Conservation (phyloP, 35 echinoderm and acorn worm genomes). For the Eucidaris tribuloides region DNA sequence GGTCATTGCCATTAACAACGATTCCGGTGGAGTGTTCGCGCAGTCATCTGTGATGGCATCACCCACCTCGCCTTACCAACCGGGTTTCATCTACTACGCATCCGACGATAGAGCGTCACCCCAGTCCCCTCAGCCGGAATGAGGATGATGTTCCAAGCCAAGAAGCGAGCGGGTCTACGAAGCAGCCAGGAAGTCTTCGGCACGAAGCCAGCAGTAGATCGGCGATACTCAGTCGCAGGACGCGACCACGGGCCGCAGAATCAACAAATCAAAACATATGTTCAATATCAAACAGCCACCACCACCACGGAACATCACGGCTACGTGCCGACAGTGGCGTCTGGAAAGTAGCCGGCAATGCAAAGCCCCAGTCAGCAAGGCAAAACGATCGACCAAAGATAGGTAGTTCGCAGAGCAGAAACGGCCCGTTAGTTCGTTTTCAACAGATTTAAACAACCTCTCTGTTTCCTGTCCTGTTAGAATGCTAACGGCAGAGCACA, state of each 20-base stretch:
- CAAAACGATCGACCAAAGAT: neutral
- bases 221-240: slow-evolving; percentile 38
- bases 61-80: slow-evolving; percentile 17
- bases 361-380: neutral
- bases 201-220: slow-evolving; percentile 79
- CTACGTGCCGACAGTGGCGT: slow-evolving; percentile 50
- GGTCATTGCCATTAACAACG: slow-evolving; percentile 36
- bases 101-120: slow-evolving; percentile 2
- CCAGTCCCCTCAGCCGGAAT: slow-evolving; percentile 50
- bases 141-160: slow-evolving; percentile 17
- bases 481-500: neutral
- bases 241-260: slow-evolving; percentile 6
- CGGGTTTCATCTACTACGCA: slow-evolving; percentile 10
- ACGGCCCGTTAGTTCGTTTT: slow-evolving; percentile 57
- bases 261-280: too few relatives aligned
- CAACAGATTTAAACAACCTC: slow-evolving; percentile 94
- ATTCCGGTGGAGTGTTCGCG: slow-evolving; percentile 62
- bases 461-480: slow-evolving; percentile 6
- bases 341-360: slow-evolving; percentile 17
- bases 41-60: slow-evolving; percentile 66
- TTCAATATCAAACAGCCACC: too few relatives aligned
- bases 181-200: slow-evolving; percentile 87
- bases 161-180: slow-evolving; percentile 41
- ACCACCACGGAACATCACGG: neutral
- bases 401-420: slow-evolving; percentile 30